These are phyloP conservation scores for Clarias fuscus DNA, from an alignment of 2,797 vertebrate species.

Conservation along the genomic window DNA sequence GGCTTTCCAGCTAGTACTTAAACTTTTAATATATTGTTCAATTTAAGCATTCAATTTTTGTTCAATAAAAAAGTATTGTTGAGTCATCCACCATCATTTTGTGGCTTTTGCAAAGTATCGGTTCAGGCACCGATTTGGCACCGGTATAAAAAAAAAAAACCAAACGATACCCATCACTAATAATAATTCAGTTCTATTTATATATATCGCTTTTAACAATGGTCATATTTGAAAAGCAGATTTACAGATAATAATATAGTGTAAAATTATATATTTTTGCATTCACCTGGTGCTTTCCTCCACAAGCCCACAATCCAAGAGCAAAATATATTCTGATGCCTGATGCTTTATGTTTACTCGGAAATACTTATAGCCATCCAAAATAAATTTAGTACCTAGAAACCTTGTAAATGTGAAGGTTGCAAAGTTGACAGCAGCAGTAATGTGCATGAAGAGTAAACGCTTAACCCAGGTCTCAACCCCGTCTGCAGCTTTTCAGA, in stretches of 20 bases:
- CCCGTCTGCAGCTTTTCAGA: neutral
- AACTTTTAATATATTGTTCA: too few relatives aligned
- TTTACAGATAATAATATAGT: neutral
- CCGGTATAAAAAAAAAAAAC: too few relatives aligned
- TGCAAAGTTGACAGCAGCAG: neutral
- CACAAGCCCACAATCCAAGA: neutral
- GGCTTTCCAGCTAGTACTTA: too few relatives aligned
- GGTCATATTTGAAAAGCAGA: too few relatives aligned
- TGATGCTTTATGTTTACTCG: neutral
- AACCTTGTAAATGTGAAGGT: neutral
- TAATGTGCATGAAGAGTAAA: neutral
- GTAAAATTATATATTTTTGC: neutral
- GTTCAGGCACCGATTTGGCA: too few relatives aligned
- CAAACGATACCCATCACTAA: too few relatives aligned
- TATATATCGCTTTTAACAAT: too few relatives aligned
- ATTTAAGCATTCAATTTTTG: too few relatives aligned
- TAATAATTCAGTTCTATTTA: too few relatives aligned
- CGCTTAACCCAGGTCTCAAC: slow-evolving; percentile 16
- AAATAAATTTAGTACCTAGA: neutral
- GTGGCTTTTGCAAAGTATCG: too few relatives aligned
- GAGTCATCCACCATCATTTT: too few relatives aligned
- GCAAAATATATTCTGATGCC: neutral
- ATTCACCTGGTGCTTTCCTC: neutral
- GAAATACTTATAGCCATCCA: neutral
- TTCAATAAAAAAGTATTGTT: too few relatives aligned